These are phyloP conservation scores for Sarcoramphus papa DNA, from an alignment of 2,797 vertebrate genomes.

Conservation along the genomic window DNA sequence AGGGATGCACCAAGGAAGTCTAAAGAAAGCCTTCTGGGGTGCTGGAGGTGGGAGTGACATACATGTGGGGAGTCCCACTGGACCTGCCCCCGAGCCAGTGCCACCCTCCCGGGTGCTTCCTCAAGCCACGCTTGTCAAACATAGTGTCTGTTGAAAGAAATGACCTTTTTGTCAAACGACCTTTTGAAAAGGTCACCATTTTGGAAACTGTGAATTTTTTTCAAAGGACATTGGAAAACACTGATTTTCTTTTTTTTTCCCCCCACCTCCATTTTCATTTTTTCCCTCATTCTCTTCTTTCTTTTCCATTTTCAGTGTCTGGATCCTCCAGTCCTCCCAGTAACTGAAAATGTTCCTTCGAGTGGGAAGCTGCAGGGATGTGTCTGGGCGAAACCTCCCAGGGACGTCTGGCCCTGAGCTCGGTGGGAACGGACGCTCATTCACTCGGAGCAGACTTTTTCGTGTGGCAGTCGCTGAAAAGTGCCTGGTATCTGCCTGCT, in stretches of 20 bases:
- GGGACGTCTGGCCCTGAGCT: neutral
- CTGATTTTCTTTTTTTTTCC: no score
- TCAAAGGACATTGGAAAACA: neutral
- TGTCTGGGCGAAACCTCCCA: neutral
- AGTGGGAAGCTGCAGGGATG: conserved; percentile 33
- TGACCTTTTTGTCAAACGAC: neutral
- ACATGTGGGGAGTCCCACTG: neutral
- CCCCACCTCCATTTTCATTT: neutral
- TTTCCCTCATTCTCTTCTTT: neutral
- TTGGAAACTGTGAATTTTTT: neutral
- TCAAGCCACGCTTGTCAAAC: neutral
- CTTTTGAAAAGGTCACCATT: neutral
- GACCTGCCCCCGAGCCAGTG: neutral
- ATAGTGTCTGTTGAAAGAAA: neutral
- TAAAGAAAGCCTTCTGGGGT: neutral
- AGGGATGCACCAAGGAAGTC: neutral
- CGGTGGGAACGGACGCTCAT: neutral
- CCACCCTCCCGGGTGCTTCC: neutral
- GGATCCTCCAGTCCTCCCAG: neutral
- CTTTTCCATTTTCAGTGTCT: neutral
- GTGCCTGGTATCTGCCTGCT: neutral
- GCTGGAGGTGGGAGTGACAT: neutral
- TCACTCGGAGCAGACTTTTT: neutral
- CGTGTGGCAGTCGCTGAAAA: neutral
- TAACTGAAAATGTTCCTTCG: conserved; percentile 1